Percentiles rank a stretch among this genome's conserved stretches.
Evolutionary conservation across 2,113 vertebrate genomes (phyloP).

Genomic region (Hypomesus transpacificus): DNA sequence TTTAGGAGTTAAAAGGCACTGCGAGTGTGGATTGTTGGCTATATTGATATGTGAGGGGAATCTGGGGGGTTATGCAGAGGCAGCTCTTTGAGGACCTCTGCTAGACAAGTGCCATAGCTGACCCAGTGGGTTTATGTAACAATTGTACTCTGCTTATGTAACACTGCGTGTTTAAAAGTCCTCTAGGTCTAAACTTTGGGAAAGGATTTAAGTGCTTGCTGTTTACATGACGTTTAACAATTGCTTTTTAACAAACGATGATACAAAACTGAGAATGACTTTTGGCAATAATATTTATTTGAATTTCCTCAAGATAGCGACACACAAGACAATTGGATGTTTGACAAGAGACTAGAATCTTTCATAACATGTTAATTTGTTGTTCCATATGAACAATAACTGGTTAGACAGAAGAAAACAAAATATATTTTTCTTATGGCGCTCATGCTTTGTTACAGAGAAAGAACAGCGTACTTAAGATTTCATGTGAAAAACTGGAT

Average conservation of each 20-base stretch:
- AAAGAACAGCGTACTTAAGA: conserved; percentile 21
- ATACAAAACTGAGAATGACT: not conserved
- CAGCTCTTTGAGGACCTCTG: conserved; percentile 15
- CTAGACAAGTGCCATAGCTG: conserved; percentile 17
- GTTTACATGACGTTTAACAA: not conserved
- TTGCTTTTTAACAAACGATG: not conserved
- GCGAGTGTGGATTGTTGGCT: too few relatives aligned
- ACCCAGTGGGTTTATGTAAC: conserved; percentile 26
- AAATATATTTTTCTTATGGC: not conserved
- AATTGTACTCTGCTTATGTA: conserved; percentile 12
- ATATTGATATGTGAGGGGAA: not conserved
- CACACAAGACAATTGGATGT: conserved; percentile 64
- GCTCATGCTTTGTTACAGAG: conserved; percentile 22
- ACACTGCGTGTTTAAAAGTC: not conserved
- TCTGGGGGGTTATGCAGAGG: not conserved
- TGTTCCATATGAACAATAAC: conserved; percentile 34
- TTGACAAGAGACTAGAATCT: conserved; percentile 55
- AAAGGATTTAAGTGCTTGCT: not conserved
- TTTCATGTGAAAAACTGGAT: conserved; percentile 15
- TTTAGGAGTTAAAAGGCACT: too few relatives aligned
- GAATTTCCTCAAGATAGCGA: conserved; percentile 62
- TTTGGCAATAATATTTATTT: conserved; percentile 72
- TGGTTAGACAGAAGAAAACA: not conserved
- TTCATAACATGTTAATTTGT: conserved; percentile 46
- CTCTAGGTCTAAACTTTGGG: not conserved